A percentile compares a stretch with the other conserved stretches of the same genome.
Conservation (phyloP, 2,888 invertebrate genomes). For the Ischnura elegans region DNA sequence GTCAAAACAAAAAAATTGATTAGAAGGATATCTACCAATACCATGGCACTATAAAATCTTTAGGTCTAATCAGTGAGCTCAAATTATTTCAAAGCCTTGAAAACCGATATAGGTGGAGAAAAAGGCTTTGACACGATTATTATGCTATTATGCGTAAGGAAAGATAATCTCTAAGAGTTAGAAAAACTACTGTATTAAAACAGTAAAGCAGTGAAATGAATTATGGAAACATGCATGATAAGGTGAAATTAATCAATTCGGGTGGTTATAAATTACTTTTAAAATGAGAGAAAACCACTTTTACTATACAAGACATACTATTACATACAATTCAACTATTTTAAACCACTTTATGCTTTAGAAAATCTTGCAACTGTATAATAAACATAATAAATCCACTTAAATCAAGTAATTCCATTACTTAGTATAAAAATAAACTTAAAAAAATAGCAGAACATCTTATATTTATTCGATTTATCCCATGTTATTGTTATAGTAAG, state of each 20-base stretch:
- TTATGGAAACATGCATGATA: neutral
- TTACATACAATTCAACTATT: neutral
- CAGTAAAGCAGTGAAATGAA: neutral
- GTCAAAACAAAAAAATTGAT: too few species aligned
- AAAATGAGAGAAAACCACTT: neutral
- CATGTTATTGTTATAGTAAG: too few species aligned
- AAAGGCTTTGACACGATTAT: neutral
- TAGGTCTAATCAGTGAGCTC: neutral
- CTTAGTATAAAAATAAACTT: too few species aligned
- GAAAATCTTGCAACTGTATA: neutral
- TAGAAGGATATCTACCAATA: neutral
- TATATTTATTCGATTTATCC: too few species aligned
- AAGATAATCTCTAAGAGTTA: neutral
- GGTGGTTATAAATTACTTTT: neutral
- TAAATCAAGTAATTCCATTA: too few species aligned
- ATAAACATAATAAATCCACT: too few species aligned
- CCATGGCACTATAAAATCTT: neutral
- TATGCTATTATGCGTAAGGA: neutral
- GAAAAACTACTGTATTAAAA: constrained; percentile 11
- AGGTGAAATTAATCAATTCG: neutral
- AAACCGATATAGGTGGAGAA: neutral
- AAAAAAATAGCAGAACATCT: too few species aligned
- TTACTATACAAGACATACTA: neutral
- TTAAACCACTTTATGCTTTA: neutral
- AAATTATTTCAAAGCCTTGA: neutral